phyloP scores from a whole-genome alignment of 2,888 invertebrate genomes.

The Urechis unicinctus region DNA sequence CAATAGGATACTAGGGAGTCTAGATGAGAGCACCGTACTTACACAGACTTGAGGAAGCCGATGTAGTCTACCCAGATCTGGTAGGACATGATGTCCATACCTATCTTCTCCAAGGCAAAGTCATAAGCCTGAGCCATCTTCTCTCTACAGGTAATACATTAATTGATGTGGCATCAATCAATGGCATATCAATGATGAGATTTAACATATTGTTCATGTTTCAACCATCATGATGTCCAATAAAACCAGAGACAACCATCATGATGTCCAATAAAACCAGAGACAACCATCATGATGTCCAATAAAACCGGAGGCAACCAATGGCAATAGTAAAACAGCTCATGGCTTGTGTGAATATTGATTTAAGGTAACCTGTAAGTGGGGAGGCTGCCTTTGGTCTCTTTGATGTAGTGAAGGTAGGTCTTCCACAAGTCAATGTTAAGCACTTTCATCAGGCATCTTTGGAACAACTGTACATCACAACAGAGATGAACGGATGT shows the following conservation, averaged over 20 bases:
- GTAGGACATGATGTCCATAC: slow-evolving; percentile 94
- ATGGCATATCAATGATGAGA: too few species aligned
- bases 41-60: slow-evolving; percentile 85
- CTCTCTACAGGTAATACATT: slow-evolving; percentile 61
- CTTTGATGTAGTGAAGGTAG: slow-evolving; percentile 95
- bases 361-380: slow-evolving; percentile 33
- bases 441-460: slow-evolving; percentile 95
- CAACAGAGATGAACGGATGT: too few species aligned
- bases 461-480: slow-evolving; percentile 86
- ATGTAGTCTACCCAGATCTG: slow-evolving; percentile 98
- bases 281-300: too few species aligned
- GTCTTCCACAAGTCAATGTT: slow-evolving; percentile 99
- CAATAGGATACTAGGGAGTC: too few species aligned
- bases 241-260: too few species aligned
- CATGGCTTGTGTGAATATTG: neutral
- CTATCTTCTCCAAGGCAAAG: slow-evolving; percentile 97
- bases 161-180: too few species aligned
- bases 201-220: too few species aligned
- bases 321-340: neutral
- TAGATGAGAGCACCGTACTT: too few species aligned
- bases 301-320: too few species aligned
- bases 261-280: too few species aligned
- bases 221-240: too few species aligned
- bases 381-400: slow-evolving; percentile 60
- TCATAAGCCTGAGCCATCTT: slow-evolving; percentile 99